Evolutionary conservation across 1,140 invertebrate genomes (phyloP).

Genomic region (Psix sp.): DNA sequence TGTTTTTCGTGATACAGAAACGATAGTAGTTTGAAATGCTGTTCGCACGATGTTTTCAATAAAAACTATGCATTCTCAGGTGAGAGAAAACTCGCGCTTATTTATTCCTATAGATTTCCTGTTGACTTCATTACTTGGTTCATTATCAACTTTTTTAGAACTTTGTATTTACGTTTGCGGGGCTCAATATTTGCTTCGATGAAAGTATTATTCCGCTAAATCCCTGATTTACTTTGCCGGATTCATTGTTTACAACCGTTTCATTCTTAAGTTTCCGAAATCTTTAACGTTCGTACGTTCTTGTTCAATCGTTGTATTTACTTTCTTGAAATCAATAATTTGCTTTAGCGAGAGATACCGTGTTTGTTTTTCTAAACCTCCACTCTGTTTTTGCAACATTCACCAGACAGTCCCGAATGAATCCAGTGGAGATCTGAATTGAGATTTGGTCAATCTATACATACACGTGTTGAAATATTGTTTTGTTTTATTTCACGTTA

Average conservation of each 20-base stretch:
- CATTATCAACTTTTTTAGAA: constrained; percentile 45
- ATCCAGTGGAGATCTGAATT: constrained; percentile 7
- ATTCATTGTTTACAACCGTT: constrained; percentile 43
- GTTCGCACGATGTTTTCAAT: constrained; percentile 14
- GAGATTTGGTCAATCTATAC: no score
- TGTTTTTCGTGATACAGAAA: no score
- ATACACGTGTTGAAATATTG: no score
- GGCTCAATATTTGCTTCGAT: constrained; percentile 33
- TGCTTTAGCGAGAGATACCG: constrained; percentile 19
- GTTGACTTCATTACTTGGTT: constrained; percentile 28
- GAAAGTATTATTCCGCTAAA: constrained; percentile 48
- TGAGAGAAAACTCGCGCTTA: constrained; percentile 13
- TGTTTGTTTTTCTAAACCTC: constrained; percentile 25
- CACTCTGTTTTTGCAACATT: constrained; percentile 11
- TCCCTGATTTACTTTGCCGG: constrained; percentile 31
- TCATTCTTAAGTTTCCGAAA: constrained; percentile 38
- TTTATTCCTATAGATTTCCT: constrained; percentile 34
- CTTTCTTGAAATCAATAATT: constrained; percentile 42
- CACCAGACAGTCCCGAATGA: constrained; percentile 9
- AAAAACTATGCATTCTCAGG: constrained; percentile 4
- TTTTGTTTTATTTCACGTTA: no score
- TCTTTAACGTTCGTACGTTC: constrained; percentile 24
- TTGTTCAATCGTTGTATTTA: constrained; percentile 27
- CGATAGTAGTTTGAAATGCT: constrained; percentile 1
- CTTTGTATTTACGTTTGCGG: constrained; percentile 34